A percentile compares a stretch with the other conserved stretches of the same genome.
Evolutionary conservation across 2,888 invertebrate species (phyloP).

Genomic region (Therioaphis trifolii): DNA sequence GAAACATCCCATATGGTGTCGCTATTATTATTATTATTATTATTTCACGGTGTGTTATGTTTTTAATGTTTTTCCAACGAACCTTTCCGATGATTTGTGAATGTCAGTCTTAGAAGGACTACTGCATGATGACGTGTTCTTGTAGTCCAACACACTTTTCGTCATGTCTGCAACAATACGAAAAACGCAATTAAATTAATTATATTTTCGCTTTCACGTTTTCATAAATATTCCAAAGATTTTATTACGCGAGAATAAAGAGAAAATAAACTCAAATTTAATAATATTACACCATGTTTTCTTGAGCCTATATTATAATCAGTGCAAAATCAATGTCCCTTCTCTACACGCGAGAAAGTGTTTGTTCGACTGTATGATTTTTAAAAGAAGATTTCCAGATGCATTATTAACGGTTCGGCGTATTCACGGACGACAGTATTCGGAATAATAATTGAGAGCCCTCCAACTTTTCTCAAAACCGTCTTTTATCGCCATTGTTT

Average conservation of each 20-base stretch:
- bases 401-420: conserved; percentile 57
- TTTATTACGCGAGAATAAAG: background rate
- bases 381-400: conserved; percentile 47
- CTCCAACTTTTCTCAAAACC: conserved; percentile 56
- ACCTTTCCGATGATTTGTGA: conserved; percentile 72
- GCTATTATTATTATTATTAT: too few species aligned
- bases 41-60: background rate
- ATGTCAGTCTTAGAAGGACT: conserved; percentile 82
- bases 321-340: conserved; percentile 32
- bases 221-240: conserved; percentile 4
- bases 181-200: conserved; percentile 42
- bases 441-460: conserved; percentile 59
- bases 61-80: conserved; percentile 64
- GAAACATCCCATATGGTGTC: too few species aligned
- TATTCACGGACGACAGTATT: conserved; percentile 49
- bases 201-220: background rate
- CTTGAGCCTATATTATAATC: conserved; percentile 31
- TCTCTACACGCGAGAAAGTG: conserved; percentile 43
- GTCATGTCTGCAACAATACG: conserved; percentile 79
- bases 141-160: conserved; percentile 90
- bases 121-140: conserved; percentile 87
- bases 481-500: conserved; percentile 57
- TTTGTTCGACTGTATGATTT: conserved; percentile 57
- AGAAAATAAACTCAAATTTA: conserved; percentile 27
- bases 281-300: conserved; percentile 45